A percentile compares a stretch with the other conserved stretches of the same genome.
Conservation (phyloP, 2,797 vertebrate genomes). For the Gallirallus australis region DNA sequence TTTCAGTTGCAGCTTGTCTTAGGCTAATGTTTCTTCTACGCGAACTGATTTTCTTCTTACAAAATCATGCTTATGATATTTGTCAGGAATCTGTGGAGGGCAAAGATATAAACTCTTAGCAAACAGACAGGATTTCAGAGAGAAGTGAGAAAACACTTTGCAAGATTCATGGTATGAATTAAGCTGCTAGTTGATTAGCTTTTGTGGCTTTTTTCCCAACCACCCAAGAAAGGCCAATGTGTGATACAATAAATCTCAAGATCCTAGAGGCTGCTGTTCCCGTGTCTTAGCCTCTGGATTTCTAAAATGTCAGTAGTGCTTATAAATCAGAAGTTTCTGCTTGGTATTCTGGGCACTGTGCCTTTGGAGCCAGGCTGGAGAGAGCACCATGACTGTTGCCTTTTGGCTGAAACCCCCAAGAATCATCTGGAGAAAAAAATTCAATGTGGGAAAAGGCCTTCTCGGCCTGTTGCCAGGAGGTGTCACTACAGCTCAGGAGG, state of each 20-base stretch:
- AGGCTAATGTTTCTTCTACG: not conserved
- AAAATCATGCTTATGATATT: not conserved
- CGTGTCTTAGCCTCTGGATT: not conserved
- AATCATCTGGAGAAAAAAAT: not conserved
- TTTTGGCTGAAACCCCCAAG: not conserved
- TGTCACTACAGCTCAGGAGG: slow-evolving; percentile 77
- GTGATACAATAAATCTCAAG: slow-evolving; percentile 15
- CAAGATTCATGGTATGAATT: slow-evolving; percentile 54
- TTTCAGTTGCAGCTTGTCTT: not conserved
- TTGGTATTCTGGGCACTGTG: not conserved
- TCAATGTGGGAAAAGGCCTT: not conserved
- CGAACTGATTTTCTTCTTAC: not conserved
- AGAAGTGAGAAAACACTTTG: slow-evolving; percentile 21
- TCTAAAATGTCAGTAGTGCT: not conserved
- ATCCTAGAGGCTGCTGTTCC: not conserved
- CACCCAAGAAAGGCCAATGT: not conserved
- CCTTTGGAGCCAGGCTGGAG: not conserved
- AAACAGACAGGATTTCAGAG: slow-evolving; percentile 6
- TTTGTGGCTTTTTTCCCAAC: slow-evolving; percentile 18
- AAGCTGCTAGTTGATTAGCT: slow-evolving; percentile 30
- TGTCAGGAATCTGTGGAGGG: not conserved
- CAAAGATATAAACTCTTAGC: slow-evolving; percentile 6
- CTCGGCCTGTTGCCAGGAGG: slow-evolving; percentile 73
- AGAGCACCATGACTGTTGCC: not conserved
- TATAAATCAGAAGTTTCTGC: not conserved